These are phyloP conservation scores for Drosophila picticornis DNA, from an alignment of 2,888 invertebrate genomes.

Conservation along the genomic window DNA sequence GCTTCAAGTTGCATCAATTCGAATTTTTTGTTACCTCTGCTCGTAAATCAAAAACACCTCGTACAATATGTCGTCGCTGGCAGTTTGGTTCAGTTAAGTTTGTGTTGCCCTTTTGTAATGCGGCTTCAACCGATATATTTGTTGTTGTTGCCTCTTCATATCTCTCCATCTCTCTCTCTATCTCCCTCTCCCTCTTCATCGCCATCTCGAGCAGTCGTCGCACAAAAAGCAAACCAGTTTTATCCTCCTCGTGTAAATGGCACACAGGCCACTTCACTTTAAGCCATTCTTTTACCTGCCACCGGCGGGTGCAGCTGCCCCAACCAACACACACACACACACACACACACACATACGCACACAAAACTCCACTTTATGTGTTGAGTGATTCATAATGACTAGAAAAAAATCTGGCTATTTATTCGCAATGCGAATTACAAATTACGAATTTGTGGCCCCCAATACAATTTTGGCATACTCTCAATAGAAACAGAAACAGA, in stretches of 20 bases:
- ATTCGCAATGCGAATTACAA: constrained; percentile 31
- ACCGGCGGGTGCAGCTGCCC: constrained; percentile 56
- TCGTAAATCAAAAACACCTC: constrained; percentile 65
- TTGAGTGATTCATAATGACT: constrained; percentile 63
- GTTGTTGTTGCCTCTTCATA: constrained; percentile 40
- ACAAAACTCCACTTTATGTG: constrained; percentile 14
- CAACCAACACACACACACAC: constrained; percentile 31
- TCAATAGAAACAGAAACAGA: constrained; percentile 52
- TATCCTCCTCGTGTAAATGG: constrained; percentile 54
- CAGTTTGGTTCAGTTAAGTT: constrained; percentile 46
- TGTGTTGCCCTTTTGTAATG: constrained; percentile 68
- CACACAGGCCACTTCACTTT: constrained; percentile 64
- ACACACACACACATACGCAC: constrained; percentile 9
- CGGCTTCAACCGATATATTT: constrained; percentile 58
- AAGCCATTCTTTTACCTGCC: constrained; percentile 67
- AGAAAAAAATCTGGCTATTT: constrained; percentile 12
- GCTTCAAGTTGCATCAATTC: constrained; percentile 24
- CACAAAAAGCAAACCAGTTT: constrained; percentile 49
- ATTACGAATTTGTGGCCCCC: constrained; percentile 30
- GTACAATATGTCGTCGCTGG: constrained; percentile 59
- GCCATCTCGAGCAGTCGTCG: constrained; percentile 24
- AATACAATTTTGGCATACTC: constrained; percentile 62
- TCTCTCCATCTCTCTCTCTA: constrained; percentile 28
- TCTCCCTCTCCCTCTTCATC: constrained; percentile 1
- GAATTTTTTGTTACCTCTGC: constrained; percentile 31